Evolutionary conservation across 2,113 vertebrate genomes (phyloP).

Genomic region (Clinocottus analis): DNA sequence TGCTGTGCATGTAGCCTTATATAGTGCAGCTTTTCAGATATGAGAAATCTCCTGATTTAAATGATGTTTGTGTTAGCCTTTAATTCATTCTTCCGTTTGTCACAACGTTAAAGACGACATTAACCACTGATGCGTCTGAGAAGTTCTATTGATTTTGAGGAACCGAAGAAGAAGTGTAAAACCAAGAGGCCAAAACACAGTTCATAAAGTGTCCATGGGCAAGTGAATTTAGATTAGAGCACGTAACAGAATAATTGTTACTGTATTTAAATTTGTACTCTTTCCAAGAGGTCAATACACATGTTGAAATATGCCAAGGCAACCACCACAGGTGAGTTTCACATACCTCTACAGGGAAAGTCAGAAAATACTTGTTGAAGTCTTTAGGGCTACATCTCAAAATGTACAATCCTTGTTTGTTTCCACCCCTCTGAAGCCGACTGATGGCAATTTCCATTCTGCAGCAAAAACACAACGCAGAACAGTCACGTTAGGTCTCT

Average conservation of each 20-base stretch:
- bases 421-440: constrained; percentile 90
- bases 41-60: neutral
- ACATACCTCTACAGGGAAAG: constrained; percentile 93
- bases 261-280: neutral
- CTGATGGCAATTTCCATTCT: constrained; percentile 95
- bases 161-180: neutral
- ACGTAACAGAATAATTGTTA: neutral
- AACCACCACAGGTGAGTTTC: neutral
- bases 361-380: constrained; percentile 95
- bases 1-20: neutral
- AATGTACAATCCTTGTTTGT: constrained; percentile 91
- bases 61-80: neutral
- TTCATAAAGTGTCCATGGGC: no score
- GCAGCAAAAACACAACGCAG: constrained; percentile 26
- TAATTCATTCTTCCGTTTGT: neutral
- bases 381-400: constrained; percentile 97
- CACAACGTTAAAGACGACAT: neutral
- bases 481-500: neutral
- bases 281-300: neutral
- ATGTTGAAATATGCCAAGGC: neutral
- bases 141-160: neutral
- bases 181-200: neutral
- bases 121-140: neutral
- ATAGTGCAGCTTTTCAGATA: neutral
- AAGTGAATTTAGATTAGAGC: no score